Base-by-base conservation (phyloP, 2,797 vertebrate genomes). In the Rachycentron canadum region DNA sequence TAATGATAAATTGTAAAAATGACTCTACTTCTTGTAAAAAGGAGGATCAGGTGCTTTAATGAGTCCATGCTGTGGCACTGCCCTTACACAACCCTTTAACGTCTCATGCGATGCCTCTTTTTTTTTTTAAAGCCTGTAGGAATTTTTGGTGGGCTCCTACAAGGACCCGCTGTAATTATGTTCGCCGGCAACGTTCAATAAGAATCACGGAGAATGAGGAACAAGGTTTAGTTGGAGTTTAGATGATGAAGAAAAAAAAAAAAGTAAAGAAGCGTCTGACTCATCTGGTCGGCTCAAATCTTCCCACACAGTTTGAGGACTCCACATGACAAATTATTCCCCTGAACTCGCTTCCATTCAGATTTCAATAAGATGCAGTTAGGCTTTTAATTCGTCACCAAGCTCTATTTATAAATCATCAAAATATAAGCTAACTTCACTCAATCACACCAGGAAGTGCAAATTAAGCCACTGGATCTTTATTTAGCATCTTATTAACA, bases 141-240 rank as follows among this genome's bases (percentile, higher is more conserved):
- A 85, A 60, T 75, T 32, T 66, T 61, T 49, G 68, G 38, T 16
- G 65, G 19, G 34, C 55, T 49, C 63, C 57, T 55, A 25, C 72
- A 49, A 85, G 76, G 74, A 86, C 63, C 79, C 13, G n/a, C 57
- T 25, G 73, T 84, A 73, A 87, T 89, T 73, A 79, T 59, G 69
- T 69, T 85, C 57, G 55, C 56, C 69, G 73, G 67, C 67, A 63
- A 69, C 49, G 30, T 67, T 81, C 75, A 50, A 49, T n/a, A 5
- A 49, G 58, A 53, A n/a, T n/a, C 58, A 56, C 40, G 55, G 43
- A 53, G 72, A 69, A 52, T 8, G 26, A 67, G 79, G 72, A 21
- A 34, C 72, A 55, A 65, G 76, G 61, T 76, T 83, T 74, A 40
- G 62, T 8, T 17, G 40, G 52, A 73, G 45, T 88, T 82, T 72